Conservation (phyloP, 2,888 invertebrate genomes). For the Eupithecia vulgata region DNA sequence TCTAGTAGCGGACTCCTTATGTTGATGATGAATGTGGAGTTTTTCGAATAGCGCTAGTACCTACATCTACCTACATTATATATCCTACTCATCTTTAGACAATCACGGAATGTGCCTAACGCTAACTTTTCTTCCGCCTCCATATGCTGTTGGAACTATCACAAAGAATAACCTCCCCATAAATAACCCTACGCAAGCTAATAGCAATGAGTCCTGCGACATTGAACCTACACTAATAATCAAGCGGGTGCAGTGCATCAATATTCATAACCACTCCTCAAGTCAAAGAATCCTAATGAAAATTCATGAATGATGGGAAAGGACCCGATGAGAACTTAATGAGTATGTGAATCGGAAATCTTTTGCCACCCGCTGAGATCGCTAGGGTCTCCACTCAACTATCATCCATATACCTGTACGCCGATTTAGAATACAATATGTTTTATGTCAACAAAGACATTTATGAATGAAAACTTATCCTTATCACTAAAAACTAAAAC, state of each 20-base stretch:
- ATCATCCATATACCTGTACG: neutral
- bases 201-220: neutral
- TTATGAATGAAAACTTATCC: too few species aligned
- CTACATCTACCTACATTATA: neutral
- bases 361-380: conserved; percentile 1
- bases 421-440: too few species aligned
- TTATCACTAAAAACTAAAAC: too few species aligned
- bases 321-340: conserved; percentile 6
- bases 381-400: neutral
- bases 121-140: neutral
- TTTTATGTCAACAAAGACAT: too few species aligned
- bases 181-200: neutral
- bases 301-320: conserved; percentile 10
- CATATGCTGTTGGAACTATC: neutral
- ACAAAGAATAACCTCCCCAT: neutral
- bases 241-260: conserved; percentile 3
- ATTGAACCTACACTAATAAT: neutral
- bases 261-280: conserved; percentile 9
- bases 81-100: neutral
- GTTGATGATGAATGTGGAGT: neutral
- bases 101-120: neutral
- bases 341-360: neutral
- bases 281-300: neutral
- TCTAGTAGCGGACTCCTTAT: neutral
- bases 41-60: neutral